Evolutionary conservation across 2,888 invertebrate species (phyloP).

Genomic region (Agelastica alni): DNA sequence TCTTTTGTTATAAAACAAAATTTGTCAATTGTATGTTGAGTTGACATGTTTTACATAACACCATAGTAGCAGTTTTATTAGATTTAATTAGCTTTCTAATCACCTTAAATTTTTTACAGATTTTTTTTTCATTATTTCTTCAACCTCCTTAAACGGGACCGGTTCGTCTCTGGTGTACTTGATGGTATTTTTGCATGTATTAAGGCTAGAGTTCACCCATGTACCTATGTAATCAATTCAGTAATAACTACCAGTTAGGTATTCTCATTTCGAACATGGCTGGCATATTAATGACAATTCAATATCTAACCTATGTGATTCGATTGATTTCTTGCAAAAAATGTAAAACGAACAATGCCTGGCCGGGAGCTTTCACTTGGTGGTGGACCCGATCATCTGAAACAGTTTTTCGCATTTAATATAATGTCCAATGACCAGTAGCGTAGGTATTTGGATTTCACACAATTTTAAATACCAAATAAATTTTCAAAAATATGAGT

Average conservation of each 20-base stretch:
- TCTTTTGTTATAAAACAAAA: no score
- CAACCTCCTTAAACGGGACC: no score
- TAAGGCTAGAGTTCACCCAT: slow-evolving; percentile 21
- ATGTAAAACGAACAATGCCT: slow-evolving; percentile 22
- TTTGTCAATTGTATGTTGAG: no score
- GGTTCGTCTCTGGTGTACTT: slow-evolving; percentile 2
- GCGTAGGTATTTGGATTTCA: no score
- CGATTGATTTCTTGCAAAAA: slow-evolving; percentile 26
- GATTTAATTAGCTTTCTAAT: no score
- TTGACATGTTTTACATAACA: no score
- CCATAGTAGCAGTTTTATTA: no score
- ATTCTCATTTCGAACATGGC: slow-evolving; percentile 23
- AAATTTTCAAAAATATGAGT: no score
- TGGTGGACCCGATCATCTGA: slow-evolving; percentile 19
- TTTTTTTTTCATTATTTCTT: no score
- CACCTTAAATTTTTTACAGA: no score
- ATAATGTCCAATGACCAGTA: slow-evolving; percentile 1
- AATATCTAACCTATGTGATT: slow-evolving; percentile 27
- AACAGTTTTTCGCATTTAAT: slow-evolving; percentile 22
- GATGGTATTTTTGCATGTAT: slow-evolving; percentile 24
- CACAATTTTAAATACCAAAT: no score
- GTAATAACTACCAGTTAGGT: slow-evolving; percentile 22
- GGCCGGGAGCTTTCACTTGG: slow-evolving; percentile 25
- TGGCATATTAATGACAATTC: slow-evolving; percentile 29
- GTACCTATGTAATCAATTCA: slow-evolving; percentile 17